Evolutionary conservation across 2,113 vertebrate genomes (phyloP).

Genomic region (Xenus cinereus): DNA sequence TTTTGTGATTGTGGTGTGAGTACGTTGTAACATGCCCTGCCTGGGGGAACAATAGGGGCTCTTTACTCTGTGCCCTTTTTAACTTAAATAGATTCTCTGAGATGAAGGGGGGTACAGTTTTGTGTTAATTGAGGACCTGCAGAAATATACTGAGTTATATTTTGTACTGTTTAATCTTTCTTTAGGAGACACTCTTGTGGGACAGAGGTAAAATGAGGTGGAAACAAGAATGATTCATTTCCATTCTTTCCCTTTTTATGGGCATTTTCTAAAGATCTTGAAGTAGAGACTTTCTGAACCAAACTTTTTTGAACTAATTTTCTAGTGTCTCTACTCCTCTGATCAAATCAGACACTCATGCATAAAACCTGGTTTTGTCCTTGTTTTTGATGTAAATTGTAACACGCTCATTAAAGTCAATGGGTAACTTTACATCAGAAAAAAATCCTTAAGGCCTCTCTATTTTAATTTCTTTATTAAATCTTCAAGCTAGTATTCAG

Average conservation of each 20-base stretch:
- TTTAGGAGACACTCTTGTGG: neutral
- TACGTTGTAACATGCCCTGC: neutral
- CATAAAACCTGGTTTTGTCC: neutral
- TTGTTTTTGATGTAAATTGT: neutral
- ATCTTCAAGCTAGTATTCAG: neutral
- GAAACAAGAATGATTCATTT: neutral
- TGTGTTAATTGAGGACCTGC: neutral
- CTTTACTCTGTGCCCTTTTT: neutral
- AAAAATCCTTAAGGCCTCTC: neutral
- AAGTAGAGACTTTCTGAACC: neutral
- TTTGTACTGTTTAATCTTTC: neutral
- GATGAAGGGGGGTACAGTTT: neutral
- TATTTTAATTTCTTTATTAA: neutral
- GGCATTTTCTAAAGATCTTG: neutral
- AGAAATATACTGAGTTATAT: neutral
- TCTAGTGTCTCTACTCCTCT: neutral
- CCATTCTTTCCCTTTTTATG: neutral
- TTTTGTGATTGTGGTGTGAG: neutral
- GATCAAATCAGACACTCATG: neutral
- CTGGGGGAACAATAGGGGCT: neutral
- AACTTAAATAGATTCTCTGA: neutral
- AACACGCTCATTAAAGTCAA: neutral
- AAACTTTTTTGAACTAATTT: neutral
- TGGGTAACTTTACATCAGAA: neutral
- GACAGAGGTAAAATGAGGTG: neutral